Evolutionary conservation across 2,113 vertebrate genomes (phyloP), one percentile per base, ranked within the genome.

Genomic region (Microcebus tavaratra): DNA sequence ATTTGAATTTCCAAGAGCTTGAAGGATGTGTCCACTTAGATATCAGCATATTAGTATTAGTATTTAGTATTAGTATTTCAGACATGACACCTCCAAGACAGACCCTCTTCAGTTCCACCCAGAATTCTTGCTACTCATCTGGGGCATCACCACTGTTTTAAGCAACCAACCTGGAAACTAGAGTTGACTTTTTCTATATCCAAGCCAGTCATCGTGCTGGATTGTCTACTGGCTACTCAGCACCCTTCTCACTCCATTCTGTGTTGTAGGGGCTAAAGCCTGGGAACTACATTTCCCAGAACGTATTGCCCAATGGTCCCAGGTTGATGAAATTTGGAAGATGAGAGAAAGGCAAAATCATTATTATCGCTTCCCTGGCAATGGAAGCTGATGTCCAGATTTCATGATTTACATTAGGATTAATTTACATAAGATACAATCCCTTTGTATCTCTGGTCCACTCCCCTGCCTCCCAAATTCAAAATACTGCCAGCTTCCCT

Each of bases 241-340:
- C n/a, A 63, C 78, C 31, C 0, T 72, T 57, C 55, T 34, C 27
- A 76, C 70, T n/a, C 23, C 48, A 13, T 70, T 67, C 70, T 84
- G 4, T 39, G 29, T 83, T 34, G 8, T 23, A 15, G 45, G 48
- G 55, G 21, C 75, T 45, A 45, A 81, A 89, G 42, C 50, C 87
- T 80, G 65, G 91, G 25, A 39, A 42, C 86, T 48, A 9, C 57
- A 48, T 81, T 73, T 80, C 89, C 70, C 78, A 73, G 18, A 42
- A 92, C 48, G 63, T 73, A 14, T 75, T 70, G 89, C 29, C 23
- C 57, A 55, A 55, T 42, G n/a, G 3, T 83, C 65, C 76, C 50
- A 88, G 65, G 50, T 63, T 75, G 14, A 59, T 65, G 65, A 88
- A 90, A 88, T 68, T n/a, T 81, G 53, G 86, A 87, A 96, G 89